Evolutionary conservation across 2,113 vertebrate genomes (phyloP), one percentile per base, ranked within the genome.

Genomic region (Miniopterus natalensis): DNA sequence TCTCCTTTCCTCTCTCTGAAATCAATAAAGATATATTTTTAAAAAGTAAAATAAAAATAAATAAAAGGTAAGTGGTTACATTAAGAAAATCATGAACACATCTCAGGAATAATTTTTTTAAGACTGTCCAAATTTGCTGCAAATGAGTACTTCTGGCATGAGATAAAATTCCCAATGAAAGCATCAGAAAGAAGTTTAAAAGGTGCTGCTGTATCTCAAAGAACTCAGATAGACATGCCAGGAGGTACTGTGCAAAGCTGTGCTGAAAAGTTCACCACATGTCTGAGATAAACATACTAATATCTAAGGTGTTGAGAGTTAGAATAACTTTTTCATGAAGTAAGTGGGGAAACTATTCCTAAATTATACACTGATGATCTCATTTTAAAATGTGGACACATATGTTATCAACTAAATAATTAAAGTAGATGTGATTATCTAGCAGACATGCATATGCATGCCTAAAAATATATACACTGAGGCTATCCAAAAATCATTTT

Each of bases 391-490:
- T 53, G 65, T 3, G 3, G 6, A 42, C 36, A 88, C 25, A 55
- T 12, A 73, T 23, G 36, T 79, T 68, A 59, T 20, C 40, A 61
- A 95, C 42, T 88, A 55, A 74, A 55, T 25, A 74, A 92, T 87
- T 20, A 90, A 84, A 80, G 51, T 18, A 88, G 31, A 93, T 55
- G 42, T 57, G 49, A 79, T 92, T 86, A 70, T 59, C 59, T 36
- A 73, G 29, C 12, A 31, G 36, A 63, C 5, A 36, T 8, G 49
- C 8, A 42, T 1, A 40, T 1, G 29, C 29, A 70, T 59, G 77
- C 18, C n/a, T 91, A 85, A 61, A 89, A 59, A 31, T 7, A 12
- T 27, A 7, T 29, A n/a, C 29, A 49, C 8, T 47, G 17, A 71
- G 78, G 8, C 36, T 73, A 12, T 40, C 55, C 65, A n/a, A 73